Base-by-base conservation (phyloP, 23 tunicate species). In the Phallusia fumigata region DNA sequence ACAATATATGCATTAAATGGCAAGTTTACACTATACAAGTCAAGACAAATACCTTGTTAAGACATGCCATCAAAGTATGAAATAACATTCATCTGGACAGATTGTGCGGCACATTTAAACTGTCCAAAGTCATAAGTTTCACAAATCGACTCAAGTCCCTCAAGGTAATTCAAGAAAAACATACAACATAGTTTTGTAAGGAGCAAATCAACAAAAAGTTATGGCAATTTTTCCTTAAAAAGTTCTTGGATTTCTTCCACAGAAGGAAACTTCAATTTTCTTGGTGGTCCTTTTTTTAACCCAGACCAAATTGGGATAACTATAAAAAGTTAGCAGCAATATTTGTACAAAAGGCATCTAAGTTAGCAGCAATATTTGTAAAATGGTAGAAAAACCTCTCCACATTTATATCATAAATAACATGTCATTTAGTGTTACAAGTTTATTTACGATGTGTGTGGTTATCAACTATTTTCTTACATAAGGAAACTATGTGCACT, bases 191-290 rank as follows among this genome's bases (percentile, higher is more conserved):
- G 28, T 6, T 1, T 58, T 1, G 69, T 24, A 6, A 22, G 47
- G 10, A 40, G 47, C 47, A 40, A 40, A 40, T 40, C 47, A 40
- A 21, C 69, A 58, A 21, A 1, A 58, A 21, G 69, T 58, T 58
- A 58, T 58, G 69, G 26, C 69, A 58, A 3, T 5, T 58, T 58
- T 58, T 58, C 69, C 69, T 58, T 58, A 16, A 6, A 58, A 5
- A 58, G 28, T 24, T 58, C 28, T 13, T 58, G 69, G 19, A 77
- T 77, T 77, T 77, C 80, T 24, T 77, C 80, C 8, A 15, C 35
- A 22, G 80, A 77, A 35, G 80, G 80, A 35, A 77, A 77, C 30
- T 77, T 77, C 35, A 77, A 16, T 35, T 77, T 77, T 40, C 80
- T 21, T 77, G 80, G 80, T 35, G 80, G 80, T 15, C 80, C 80